Percentiles rank a stretch among this genome's conserved stretches.
phyloP scores from a whole-genome alignment of 2,888 invertebrate species.

The Calameuta filiformis region DNA sequence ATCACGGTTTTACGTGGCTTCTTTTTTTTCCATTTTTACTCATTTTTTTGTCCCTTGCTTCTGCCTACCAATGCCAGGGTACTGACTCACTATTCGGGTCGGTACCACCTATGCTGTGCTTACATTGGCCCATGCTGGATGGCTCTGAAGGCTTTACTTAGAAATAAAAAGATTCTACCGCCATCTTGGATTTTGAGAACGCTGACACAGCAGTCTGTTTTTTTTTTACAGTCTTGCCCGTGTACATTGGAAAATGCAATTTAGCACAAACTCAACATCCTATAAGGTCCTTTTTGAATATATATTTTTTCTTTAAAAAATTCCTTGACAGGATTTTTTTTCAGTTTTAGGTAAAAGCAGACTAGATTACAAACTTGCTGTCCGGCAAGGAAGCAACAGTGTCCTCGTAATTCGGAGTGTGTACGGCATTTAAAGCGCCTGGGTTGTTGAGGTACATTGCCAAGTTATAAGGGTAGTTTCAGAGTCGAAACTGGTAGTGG shows the following conservation, averaged over 20 bases:
- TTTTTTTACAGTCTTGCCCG: constrained; percentile 25
- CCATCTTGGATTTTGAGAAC: constrained; percentile 10
- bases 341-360: neutral
- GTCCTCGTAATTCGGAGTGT: neutral
- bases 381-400: neutral
- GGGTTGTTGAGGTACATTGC: neutral
- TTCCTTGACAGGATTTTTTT: neutral
- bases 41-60: constrained; percentile 2
- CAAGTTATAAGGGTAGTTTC: constrained; percentile 1
- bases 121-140: neutral
- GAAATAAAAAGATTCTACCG: constrained; percentile 21
- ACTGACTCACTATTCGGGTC: neutral
- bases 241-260: constrained; percentile 56
- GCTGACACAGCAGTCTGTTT: constrained; percentile 12
- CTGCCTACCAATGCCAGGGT: neutral
- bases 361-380: neutral
- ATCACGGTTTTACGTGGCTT: constrained; percentile 48
- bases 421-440: neutral
- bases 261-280: constrained; percentile 21
- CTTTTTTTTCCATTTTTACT: constrained; percentile 32
- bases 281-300: neutral
- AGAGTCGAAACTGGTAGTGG: neutral
- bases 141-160: neutral
- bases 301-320: neutral
- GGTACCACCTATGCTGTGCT: neutral